A percentile compares a stretch with the other conserved stretches of the same genome.
Evolutionary conservation across 2,888 invertebrate genomes (phyloP).

Genomic region (Griposia aprilina): DNA sequence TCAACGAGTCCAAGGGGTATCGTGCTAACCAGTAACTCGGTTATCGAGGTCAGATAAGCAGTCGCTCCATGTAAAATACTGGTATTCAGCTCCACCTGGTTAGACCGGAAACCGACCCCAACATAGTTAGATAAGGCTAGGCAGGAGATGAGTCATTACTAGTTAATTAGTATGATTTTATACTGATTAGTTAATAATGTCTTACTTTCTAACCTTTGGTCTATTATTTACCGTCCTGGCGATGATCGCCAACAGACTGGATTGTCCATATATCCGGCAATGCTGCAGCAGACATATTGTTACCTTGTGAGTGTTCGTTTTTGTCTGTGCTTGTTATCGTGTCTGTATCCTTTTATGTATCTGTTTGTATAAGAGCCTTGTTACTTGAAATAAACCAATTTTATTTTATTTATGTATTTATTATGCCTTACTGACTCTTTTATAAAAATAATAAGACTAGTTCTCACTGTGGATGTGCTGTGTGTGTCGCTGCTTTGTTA

Average conservation of each 20-base stretch:
- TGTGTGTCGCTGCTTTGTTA: constrained; percentile 54
- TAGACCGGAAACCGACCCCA: too few species aligned
- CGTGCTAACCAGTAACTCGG: background rate
- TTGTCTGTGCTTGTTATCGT: too few species aligned
- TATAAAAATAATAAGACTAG: constrained; percentile 34
- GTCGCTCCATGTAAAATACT: background rate
- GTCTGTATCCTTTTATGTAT: too few species aligned
- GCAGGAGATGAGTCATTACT: background rate
- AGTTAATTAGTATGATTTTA: background rate
- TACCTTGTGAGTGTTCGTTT: too few species aligned
- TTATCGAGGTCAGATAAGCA: background rate
- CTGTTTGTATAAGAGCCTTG: too few species aligned
- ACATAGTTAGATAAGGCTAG: background rate
- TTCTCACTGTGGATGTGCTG: constrained; percentile 14
- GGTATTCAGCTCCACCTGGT: background rate
- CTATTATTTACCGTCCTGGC: too few species aligned
- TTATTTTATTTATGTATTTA: too few species aligned
- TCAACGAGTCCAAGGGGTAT: background rate
- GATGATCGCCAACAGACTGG: too few species aligned
- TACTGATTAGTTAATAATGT: background rate
- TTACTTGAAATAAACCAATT: too few species aligned
- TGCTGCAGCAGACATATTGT: too few species aligned
- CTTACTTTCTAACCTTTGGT: background rate
- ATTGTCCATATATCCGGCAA: too few species aligned
- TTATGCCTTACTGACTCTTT: background rate